phyloP scores from a whole-genome alignment of 2,113 vertebrate species.

The Origma solitaria region DNA sequence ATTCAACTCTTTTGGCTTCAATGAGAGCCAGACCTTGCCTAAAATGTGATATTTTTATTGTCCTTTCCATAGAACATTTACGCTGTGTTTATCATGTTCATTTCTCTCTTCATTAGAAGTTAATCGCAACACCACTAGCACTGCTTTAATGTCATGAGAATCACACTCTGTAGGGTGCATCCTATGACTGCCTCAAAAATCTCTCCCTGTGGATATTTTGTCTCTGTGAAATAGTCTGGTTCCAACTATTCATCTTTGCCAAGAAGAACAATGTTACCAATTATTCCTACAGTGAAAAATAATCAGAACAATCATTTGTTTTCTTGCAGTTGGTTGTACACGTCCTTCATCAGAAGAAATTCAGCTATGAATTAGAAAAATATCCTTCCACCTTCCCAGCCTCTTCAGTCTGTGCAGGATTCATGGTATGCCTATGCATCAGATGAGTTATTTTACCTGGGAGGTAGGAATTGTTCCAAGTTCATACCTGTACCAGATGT shows the following conservation, averaged over 20 bases:
- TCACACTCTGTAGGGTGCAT: slow-evolving; percentile 56
- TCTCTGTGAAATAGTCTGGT: slow-evolving; percentile 38
- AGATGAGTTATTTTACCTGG: slow-evolving; percentile 43
- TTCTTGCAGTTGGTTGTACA: slow-evolving; percentile 16
- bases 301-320: slow-evolving; percentile 44
- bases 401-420: not conserved
- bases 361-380: not conserved
- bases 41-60: slow-evolving; percentile 27
- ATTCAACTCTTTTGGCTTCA: not conserved
- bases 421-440: not conserved
- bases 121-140: not conserved
- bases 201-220: slow-evolving; percentile 60
- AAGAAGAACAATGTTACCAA: slow-evolving; percentile 62
- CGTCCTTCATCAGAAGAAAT: slow-evolving; percentile 38
- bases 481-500: slow-evolving; percentile 26
- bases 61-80: not conserved
- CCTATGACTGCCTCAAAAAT: slow-evolving; percentile 52
- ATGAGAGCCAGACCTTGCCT: slow-evolving; percentile 4
- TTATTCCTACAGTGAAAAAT: slow-evolving; percentile 57
- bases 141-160: slow-evolving; percentile 58
- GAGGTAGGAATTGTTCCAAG: slow-evolving; percentile 56
- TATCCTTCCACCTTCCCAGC: not conserved
- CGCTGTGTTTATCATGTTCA: not conserved
- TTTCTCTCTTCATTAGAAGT: slow-evolving; percentile 31
- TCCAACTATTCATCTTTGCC: slow-evolving; percentile 61